Evolutionary conservation across 2,113 vertebrate species (phyloP).

Genomic region (Pedetes capensis): DNA sequence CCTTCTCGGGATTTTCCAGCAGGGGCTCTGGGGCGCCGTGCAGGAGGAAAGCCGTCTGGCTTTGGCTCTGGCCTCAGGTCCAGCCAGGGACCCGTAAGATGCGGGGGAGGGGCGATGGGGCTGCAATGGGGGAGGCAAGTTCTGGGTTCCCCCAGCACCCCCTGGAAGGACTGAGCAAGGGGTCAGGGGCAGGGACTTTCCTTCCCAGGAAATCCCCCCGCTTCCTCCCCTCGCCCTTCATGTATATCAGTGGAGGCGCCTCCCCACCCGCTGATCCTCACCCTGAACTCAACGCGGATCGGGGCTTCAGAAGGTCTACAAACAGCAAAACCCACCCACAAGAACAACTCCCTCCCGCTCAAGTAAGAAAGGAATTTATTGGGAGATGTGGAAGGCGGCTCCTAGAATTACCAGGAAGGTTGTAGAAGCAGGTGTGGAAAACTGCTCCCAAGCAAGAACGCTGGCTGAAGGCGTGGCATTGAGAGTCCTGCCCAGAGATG

Average conservation of each 20-base stretch:
- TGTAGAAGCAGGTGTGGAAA: not conserved
- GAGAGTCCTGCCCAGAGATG: not conserved
- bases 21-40: not conserved
- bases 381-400: not conserved
- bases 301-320: not conserved
- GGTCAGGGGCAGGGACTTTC: not conserved
- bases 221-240: too few relatives aligned
- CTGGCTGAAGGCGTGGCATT: accelerated
- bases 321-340: not conserved
- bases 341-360: not conserved
- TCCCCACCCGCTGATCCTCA: not conserved
- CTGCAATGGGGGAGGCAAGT: not conserved
- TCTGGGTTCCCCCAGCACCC: not conserved
- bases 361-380: not conserved
- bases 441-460: not conserved
- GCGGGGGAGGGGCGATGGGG: not conserved
- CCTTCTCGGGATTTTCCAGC: conserved; percentile 43
- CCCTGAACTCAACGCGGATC: not conserved
- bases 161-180: not conserved
- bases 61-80: not conserved
- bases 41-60: not conserved
- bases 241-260: too few relatives aligned
- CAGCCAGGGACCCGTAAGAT: not conserved
- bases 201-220: not conserved
- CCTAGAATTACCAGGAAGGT: not conserved